A percentile compares a stretch with the other conserved stretches of the same genome.
Conservation (phyloP, 2,888 invertebrate species). For the Stegana nigrithorax region DNA sequence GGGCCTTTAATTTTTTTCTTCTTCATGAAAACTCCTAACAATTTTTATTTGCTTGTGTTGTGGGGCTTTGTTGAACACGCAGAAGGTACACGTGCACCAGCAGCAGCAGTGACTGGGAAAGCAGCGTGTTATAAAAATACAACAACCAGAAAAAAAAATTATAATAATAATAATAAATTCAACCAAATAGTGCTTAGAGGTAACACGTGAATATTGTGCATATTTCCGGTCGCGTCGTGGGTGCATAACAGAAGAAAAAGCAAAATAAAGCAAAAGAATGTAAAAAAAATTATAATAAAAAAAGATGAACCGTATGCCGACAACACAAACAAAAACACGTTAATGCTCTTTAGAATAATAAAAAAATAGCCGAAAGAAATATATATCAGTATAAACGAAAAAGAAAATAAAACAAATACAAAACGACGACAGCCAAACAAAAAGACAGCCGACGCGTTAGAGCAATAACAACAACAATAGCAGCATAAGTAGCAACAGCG, state of each 20-base stretch:
- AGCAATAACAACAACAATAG: conserved; percentile 14
- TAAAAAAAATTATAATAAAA: conserved; percentile 13
- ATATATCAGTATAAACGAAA: neutral
- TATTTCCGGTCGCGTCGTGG: conserved; percentile 9
- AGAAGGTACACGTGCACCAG: no score
- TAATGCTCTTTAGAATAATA: conserved; percentile 35
- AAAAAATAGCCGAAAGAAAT: neutral
- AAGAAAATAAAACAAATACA: neutral
- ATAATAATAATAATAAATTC: conserved; percentile 14
- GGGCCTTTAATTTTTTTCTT: no score
- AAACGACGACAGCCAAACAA: neutral
- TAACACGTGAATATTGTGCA: conserved; percentile 38
- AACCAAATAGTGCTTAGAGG: neutral
- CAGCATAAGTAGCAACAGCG: conserved; percentile 38
- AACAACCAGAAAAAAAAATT: conserved; percentile 31
- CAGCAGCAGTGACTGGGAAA: conserved; percentile 7
- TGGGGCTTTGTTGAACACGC: no score
- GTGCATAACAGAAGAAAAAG: no score
- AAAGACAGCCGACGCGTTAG: neutral
- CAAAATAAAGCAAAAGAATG: conserved; percentile 22
- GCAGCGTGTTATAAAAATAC: conserved; percentile 25
- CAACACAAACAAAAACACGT: conserved; percentile 38
- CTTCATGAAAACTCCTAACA: no score
- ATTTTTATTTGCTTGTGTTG: no score
- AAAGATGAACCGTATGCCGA: conserved; percentile 31